A percentile compares a stretch with the other conserved stretches of the same genome.
These are phyloP conservation scores for Phocoena sinus DNA, from an alignment of 2,113 vertebrate genomes.

Conservation along the genomic window DNA sequence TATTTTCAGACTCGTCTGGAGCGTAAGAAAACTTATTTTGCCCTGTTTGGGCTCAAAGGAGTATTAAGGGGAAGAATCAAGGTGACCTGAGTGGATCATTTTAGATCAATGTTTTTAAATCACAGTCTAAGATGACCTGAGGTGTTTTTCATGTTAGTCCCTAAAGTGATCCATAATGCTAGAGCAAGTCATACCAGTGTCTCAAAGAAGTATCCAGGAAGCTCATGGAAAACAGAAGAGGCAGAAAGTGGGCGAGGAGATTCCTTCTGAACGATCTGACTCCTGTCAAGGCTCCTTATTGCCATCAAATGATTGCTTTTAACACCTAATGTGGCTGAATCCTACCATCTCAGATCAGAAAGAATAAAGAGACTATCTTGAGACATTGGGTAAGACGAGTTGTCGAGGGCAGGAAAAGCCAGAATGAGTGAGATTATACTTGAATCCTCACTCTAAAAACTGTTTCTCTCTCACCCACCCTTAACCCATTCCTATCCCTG, in stretches of 20 bases:
- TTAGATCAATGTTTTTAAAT: slow-evolving; percentile 35
- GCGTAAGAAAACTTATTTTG: slow-evolving; percentile 17
- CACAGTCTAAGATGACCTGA: background rate
- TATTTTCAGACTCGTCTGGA: background rate
- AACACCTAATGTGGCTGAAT: background rate
- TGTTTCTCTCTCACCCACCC: background rate
- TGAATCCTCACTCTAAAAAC: slow-evolving; percentile 13
- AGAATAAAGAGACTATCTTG: slow-evolving; percentile 10
- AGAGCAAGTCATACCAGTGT: slow-evolving; percentile 17
- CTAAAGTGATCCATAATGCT: slow-evolving; percentile 26
- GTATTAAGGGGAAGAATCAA: slow-evolving; percentile 11
- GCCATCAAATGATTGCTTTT: background rate
- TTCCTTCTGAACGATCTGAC: background rate
- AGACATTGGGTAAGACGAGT: background rate
- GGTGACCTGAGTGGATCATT: background rate
- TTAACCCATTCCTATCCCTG: background rate
- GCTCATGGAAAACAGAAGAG: slow-evolving; percentile 6
- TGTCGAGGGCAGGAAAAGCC: background rate
- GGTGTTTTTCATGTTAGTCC: background rate
- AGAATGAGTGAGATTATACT: slow-evolving; percentile 26
- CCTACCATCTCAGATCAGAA: background rate
- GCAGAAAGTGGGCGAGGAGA: background rate
- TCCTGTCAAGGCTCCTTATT: background rate
- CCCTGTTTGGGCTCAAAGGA: slow-evolving; percentile 1
- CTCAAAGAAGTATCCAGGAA: slow-evolving; percentile 22